Evolutionary conservation across 2,888 invertebrate species (phyloP), one percentile per base, ranked within the genome.

Genomic region (Anodontia alba): DNA sequence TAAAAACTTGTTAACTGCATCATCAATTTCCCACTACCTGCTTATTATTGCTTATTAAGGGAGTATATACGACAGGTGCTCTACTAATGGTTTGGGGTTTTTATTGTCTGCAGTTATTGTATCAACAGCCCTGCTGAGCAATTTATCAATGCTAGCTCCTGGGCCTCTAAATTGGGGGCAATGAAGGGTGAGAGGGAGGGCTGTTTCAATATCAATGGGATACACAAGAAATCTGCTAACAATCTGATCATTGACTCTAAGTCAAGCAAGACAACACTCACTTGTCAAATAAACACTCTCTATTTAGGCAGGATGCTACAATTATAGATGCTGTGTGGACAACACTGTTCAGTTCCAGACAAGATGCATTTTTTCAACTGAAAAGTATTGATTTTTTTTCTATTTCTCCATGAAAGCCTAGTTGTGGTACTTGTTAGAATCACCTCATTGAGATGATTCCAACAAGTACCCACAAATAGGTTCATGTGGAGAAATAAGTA

Each of bases 191-290:
- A 62, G 62, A 62, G 33, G 62, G 62, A 12, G 62, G 62, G 33
- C 17, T 62, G 62, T 62, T 62, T 62, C 33, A 26, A 10, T 33
- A 33, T 33, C 33, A 31, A 62, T 33, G 10, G 62, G 62, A 62
- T 62, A 62, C 62, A 62, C 62, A 62, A 62, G 62, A 62, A 62
- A 62, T 62, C 20, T 62, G 62, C 62, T 33, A 62, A 62, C 62
- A 62, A 62, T 62, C 62, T 62, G 62, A 62, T 62, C 62, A 62
- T 23, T 54, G 54, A 54, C 54, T 54, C 23, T 12, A 7, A 54
- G 26, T 54, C 54, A 54, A 26, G 54, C 54, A 54, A 54, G 26
- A 54, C 54, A 54, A 54, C 54, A 54, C 33, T 33, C 62, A 62
- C 62, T 62, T 62, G 62, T 62, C 62, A 62, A 62, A 62, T 62